Evolutionary conservation across 2,888 invertebrate genomes (phyloP).

Genomic region (Campoplex nolae): DNA sequence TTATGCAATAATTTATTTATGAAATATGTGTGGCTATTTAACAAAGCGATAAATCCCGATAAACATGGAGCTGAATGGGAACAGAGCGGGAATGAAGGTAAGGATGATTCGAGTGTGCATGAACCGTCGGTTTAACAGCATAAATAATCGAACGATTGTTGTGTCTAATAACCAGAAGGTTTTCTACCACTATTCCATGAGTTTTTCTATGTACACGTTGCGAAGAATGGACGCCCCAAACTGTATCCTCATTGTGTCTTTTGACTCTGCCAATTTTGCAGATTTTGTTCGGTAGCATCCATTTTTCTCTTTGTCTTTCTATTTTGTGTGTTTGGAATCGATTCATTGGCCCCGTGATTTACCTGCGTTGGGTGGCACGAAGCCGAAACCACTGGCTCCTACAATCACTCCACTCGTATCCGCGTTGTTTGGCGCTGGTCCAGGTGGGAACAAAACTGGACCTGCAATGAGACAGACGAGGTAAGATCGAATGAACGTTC

Average conservation of each 20-base stretch:
- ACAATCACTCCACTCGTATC: constrained; percentile 92
- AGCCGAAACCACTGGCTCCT: constrained; percentile 94
- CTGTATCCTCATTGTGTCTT: constrained; percentile 25
- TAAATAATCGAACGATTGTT: constrained; percentile 54
- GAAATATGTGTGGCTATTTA: constrained; percentile 45
- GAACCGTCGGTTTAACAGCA: constrained; percentile 37
- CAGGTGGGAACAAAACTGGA: constrained; percentile 91
- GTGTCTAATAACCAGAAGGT: constrained; percentile 28
- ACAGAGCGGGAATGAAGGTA: constrained; percentile 48
- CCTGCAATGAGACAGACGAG: constrained; percentile 85
- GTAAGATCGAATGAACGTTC: constrained; percentile 1
- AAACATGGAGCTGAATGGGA: constrained; percentile 54
- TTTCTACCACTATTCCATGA: constrained; percentile 42
- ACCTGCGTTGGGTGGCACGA: constrained; percentile 92
- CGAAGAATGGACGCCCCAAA: constrained; percentile 51
- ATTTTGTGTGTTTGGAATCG: constrained; percentile 25
- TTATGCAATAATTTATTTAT: constrained; percentile 67
- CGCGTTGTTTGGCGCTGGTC: constrained; percentile 88
- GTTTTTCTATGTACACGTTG: constrained; percentile 62
- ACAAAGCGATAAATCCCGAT: constrained; percentile 17
- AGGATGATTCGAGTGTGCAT: constrained; percentile 48
- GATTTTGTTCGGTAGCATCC: constrained; percentile 43
- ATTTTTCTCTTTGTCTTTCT: constrained; percentile 42
- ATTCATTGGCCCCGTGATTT: constrained; percentile 84
- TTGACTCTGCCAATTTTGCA: constrained; percentile 26